Percentiles rank a stretch among this genome's conserved stretches.
Conservation (phyloP, 1,140 invertebrate genomes). For the Globodera rostochiensis region DNA sequence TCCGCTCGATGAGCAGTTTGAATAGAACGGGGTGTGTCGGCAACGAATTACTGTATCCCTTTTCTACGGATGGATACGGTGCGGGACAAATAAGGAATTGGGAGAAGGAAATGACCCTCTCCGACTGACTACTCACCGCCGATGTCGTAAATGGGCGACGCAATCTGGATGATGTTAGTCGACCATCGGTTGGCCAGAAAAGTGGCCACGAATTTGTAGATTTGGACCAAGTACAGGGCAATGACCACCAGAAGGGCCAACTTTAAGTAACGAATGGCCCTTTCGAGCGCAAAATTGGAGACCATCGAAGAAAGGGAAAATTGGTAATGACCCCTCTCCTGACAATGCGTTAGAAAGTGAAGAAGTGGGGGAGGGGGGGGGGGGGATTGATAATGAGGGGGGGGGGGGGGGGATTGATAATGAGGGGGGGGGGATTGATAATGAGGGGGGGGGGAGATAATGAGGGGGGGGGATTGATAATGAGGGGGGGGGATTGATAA, state of each 20-base stretch:
- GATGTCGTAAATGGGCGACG: background rate
- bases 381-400: background rate
- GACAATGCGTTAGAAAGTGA: background rate
- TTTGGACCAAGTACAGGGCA: conserved; percentile 4
- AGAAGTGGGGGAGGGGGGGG: no score
- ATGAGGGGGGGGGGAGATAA: no score
- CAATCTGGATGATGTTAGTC: background rate
- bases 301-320: background rate
- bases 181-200: background rate
- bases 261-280: conserved; percentile 6
- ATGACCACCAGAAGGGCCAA: conserved; percentile 10
- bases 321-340: background rate
- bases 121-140: background rate
- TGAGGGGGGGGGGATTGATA: no score
- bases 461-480: no score
- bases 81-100: no score
- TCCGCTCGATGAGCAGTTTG: background rate
- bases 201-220: background rate
- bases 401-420: no score
- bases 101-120: background rate
- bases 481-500: no score
- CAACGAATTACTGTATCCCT: background rate
- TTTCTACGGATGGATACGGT: background rate
- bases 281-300: conserved; percentile 1
- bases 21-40: background rate